Conservation (phyloP, 2,888 invertebrate genomes). For the Leucoma salicis region DNA sequence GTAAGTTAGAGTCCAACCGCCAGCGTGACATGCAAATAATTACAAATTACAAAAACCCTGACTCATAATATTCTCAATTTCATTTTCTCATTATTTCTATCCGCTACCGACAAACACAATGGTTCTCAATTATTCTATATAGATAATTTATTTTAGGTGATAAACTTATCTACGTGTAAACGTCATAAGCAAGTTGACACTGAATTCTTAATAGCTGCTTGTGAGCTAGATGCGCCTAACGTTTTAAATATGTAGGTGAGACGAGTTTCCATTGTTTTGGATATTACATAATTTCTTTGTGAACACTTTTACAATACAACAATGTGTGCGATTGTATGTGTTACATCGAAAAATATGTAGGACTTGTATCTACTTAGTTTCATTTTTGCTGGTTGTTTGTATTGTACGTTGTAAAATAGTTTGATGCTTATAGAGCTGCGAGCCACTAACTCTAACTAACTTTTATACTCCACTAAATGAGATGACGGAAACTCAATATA, state of each 20-base stretch:
- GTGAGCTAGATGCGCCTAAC: slow-evolving; percentile 22
- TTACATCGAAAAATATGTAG: slow-evolving; percentile 23
- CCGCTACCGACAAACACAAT: too few species aligned
- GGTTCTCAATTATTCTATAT: too few species aligned
- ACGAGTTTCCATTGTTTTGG: slow-evolving; percentile 30
- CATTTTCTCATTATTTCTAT: background rate
- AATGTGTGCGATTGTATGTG: slow-evolving; percentile 27
- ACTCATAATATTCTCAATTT: slow-evolving; percentile 12
- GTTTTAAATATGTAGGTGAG: slow-evolving; percentile 24
- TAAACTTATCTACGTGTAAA: too few species aligned
- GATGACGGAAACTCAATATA: too few species aligned
- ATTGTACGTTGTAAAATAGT: background rate
- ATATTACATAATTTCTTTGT: slow-evolving; percentile 35
- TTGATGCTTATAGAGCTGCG: background rate
- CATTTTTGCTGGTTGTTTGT: background rate
- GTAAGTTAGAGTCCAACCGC: slow-evolving; percentile 27
- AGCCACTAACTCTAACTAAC: too few species aligned
- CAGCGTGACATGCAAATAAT: slow-evolving; percentile 41
- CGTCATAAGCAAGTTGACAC: too few species aligned
- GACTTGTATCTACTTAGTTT: background rate
- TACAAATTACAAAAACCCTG: slow-evolving; percentile 8
- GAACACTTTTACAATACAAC: slow-evolving; percentile 34
- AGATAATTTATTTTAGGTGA: too few species aligned
- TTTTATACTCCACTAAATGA: too few species aligned
- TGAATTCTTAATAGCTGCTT: slow-evolving; percentile 20